Conservation (phyloP, 2,888 invertebrate species). For the Danaus chrysippus region DNA sequence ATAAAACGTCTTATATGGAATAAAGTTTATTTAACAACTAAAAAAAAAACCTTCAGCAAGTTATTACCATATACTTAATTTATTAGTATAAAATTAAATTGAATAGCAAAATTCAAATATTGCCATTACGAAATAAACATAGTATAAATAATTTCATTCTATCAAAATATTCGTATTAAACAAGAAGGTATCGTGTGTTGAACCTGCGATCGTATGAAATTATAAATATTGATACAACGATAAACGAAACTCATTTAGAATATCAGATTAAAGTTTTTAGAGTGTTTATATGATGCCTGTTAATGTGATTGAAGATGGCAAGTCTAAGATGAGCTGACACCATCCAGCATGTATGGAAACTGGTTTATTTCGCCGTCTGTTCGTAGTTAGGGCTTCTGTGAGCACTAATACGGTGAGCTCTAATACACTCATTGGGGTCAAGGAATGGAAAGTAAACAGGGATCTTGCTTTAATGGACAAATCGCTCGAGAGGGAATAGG, state of each 20-base stretch:
- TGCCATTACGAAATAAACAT: conserved; percentile 17
- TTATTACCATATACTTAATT: too few relatives aligned
- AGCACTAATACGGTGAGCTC: conserved; percentile 11
- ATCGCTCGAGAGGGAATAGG: conserved; percentile 33
- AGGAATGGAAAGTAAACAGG: conserved; percentile 27
- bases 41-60: too few relatives aligned
- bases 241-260: neutral
- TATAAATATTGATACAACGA: conserved; percentile 10
- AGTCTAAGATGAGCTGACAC: neutral
- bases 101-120: neutral
- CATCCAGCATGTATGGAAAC: neutral
- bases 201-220: conserved; percentile 9
- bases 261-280: neutral
- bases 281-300: too few relatives aligned
- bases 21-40: too few relatives aligned
- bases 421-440: conserved; percentile 24
- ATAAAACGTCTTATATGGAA: too few relatives aligned
- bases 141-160: conserved; percentile 3
- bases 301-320: too few relatives aligned
- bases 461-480: conserved; percentile 32
- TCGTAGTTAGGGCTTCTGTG: conserved; percentile 19
- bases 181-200: conserved; percentile 15
- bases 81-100: too few relatives aligned
- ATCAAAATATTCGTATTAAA: too few relatives aligned
- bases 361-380: neutral